A percentile compares a stretch with the other conserved stretches of the same genome.
phyloP scores from a whole-genome alignment of 1,140 invertebrate genomes.

The Drosophila triauraria region DNA sequence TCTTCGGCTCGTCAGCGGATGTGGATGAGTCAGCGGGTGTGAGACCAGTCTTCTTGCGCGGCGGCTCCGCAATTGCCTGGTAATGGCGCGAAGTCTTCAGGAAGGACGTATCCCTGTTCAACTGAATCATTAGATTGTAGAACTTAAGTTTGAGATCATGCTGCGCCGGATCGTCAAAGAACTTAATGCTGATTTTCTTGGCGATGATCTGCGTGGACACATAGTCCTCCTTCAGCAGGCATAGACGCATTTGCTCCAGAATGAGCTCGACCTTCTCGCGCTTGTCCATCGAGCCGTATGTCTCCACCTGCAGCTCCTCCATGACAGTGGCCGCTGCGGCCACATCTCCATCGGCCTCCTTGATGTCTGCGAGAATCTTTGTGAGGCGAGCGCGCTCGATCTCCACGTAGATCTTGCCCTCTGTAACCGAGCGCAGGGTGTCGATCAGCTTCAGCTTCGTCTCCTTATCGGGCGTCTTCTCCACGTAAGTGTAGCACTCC shows the following conservation, averaged over 20 bases:
- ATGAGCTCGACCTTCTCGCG: conserved; percentile 99
- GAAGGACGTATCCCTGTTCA: conserved; percentile 98
- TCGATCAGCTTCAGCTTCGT: conserved; percentile 97
- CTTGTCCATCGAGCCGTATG: conserved; percentile 99
- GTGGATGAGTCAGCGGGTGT: conserved; percentile 53
- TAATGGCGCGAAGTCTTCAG: conserved; percentile 97
- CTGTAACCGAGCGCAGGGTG: conserved; percentile 97
- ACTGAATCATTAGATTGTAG: conserved; percentile 96
- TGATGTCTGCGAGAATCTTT: conserved; percentile 96
- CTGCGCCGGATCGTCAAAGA: conserved; percentile 93
- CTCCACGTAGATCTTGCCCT: conserved; percentile 99
- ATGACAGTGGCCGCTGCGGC: conserved; percentile 96
- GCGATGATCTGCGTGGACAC: conserved; percentile 99
- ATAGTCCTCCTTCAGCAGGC: conserved; percentile 98
- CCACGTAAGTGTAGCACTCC: conserved; percentile 97
- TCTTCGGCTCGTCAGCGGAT: conserved; percentile 63
- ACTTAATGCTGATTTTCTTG: conserved; percentile 99
- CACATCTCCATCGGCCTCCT: conserved; percentile 96
- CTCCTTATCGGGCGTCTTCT: conserved; percentile 96
- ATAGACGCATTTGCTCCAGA: conserved; percentile 99
- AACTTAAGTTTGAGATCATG: conserved; percentile 95
- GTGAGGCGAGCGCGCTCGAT: conserved; percentile 98
- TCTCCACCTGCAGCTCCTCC: conserved; percentile 99
- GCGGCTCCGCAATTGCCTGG: conserved; percentile 93
- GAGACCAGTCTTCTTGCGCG: conserved; percentile 86